A percentile compares a stretch with the other conserved stretches of the same genome.
phyloP scores from a whole-genome alignment of 2,113 vertebrate species.

The Psilopsiagon aurifrons region DNA sequence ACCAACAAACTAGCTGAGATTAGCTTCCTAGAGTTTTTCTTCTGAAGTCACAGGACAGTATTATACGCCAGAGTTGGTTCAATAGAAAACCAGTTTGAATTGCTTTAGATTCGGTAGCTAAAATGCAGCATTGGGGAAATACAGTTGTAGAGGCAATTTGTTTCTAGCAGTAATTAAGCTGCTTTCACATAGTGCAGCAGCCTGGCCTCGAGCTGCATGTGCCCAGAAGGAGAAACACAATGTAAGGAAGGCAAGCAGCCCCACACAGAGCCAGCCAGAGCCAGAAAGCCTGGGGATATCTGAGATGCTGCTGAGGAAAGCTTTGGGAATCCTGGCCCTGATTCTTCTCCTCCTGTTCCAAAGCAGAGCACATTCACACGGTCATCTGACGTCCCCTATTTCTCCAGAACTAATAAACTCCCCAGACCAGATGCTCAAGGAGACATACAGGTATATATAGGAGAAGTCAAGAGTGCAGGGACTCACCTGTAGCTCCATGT shows the following conservation, averaged over 20 bases:
- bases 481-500: not conserved
- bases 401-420: not conserved
- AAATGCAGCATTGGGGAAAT: not conserved
- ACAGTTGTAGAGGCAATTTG: not conserved
- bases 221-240: not conserved
- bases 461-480: not conserved
- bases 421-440: not conserved
- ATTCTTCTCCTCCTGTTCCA: not conserved
- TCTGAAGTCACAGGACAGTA: not conserved
- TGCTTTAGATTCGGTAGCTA: too few relatives aligned
- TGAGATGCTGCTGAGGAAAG: not conserved
- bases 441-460: rapidly evolving
- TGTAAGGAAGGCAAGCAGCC: not conserved
- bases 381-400: not conserved
- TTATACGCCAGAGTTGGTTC: not conserved
- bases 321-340: not conserved
- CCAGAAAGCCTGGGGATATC: not conserved
- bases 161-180: not conserved
- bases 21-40: not conserved
- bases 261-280: not conserved
- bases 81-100: not conserved
- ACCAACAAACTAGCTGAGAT: not conserved
- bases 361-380: not conserved
- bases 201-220: not conserved
- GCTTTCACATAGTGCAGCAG: not conserved